phyloP scores from a whole-genome alignment of 2,797 vertebrate species.

The Fundulus diaphanus region DNA sequence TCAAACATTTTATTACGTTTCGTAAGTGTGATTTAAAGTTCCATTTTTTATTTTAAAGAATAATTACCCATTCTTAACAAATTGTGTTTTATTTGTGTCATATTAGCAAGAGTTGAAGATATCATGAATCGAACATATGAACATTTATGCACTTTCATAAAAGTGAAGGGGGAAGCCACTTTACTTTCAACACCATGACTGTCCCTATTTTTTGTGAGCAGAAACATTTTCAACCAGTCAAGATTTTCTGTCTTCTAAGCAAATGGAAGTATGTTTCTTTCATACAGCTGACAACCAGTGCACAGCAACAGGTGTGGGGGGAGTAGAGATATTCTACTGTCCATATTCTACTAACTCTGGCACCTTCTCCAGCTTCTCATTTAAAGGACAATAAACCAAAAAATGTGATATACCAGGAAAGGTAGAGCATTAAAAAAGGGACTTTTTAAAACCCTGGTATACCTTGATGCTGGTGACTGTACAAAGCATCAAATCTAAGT shows the following conservation, averaged over 20 bases:
- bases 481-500: slow-evolving; percentile 16
- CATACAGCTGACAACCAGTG: too few species aligned
- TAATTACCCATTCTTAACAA: too few species aligned
- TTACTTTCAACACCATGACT: not conserved
- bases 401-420: not conserved
- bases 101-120: not conserved
- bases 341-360: not conserved
- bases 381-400: not conserved
- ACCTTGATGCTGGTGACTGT: not conserved
- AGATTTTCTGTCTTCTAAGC: too few species aligned
- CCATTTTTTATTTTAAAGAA: too few species aligned
- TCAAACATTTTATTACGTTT: too few species aligned
- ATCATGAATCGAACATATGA: not conserved
- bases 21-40: too few species aligned
- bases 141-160: not conserved
- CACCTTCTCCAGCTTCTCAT: not conserved
- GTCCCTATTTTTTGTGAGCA: not conserved
- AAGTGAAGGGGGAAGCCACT: not conserved
- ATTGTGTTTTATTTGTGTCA: too few species aligned
- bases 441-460: not conserved
- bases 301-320: too few species aligned
- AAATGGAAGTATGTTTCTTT: too few species aligned
- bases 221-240: not conserved
- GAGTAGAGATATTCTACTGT: not conserved
- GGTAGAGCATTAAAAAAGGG: not conserved